Percentiles rank a stretch among this genome's conserved stretches.
Conservation (phyloP, 2,888 invertebrate genomes). For the Ypsolopha sequella region DNA sequence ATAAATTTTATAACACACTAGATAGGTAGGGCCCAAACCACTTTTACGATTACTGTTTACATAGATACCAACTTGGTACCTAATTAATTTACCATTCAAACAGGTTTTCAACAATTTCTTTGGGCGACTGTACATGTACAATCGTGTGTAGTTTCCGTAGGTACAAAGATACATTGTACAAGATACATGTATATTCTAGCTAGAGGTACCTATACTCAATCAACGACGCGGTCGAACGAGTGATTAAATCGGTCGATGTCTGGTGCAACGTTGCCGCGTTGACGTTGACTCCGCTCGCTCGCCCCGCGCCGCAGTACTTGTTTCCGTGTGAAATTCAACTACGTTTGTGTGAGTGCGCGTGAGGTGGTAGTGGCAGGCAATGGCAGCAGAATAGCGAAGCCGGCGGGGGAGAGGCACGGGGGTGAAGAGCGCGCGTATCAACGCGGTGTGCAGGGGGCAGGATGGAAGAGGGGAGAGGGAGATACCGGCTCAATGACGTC, state of each 20-base stretch:
- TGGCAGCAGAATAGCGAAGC: slow-evolving; percentile 13
- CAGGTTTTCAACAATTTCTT: too few species aligned
- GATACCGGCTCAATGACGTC: slow-evolving; percentile 57
- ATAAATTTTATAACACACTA: too few species aligned
- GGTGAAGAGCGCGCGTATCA: slow-evolving; percentile 12
- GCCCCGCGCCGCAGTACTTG: slow-evolving; percentile 64
- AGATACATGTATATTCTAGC: not conserved
- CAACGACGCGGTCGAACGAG: slow-evolving; percentile 34
- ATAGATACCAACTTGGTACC: too few species aligned
- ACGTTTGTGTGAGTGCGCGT: slow-evolving; percentile 40
- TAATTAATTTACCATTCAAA: too few species aligned
- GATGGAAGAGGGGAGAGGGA: slow-evolving; percentile 20
- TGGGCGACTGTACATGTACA: too few species aligned
- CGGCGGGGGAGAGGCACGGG: slow-evolving; percentile 13
- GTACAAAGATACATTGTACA: too few species aligned
- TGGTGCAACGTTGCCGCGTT: slow-evolving; percentile 67
- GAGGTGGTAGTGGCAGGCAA: slow-evolving; percentile 26
- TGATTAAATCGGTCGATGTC: slow-evolving; percentile 67
- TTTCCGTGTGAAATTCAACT: slow-evolving; percentile 66
- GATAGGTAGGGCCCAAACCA: too few species aligned
- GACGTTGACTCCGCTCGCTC: slow-evolving; percentile 54
- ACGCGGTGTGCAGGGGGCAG: slow-evolving; percentile 11
- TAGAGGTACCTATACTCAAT: slow-evolving; percentile 27
- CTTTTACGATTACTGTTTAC: too few species aligned
- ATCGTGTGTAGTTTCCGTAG: too few species aligned